These are phyloP conservation scores for Eulithis testata DNA, from an alignment of 2,888 invertebrate species.

Conservation along the genomic window DNA sequence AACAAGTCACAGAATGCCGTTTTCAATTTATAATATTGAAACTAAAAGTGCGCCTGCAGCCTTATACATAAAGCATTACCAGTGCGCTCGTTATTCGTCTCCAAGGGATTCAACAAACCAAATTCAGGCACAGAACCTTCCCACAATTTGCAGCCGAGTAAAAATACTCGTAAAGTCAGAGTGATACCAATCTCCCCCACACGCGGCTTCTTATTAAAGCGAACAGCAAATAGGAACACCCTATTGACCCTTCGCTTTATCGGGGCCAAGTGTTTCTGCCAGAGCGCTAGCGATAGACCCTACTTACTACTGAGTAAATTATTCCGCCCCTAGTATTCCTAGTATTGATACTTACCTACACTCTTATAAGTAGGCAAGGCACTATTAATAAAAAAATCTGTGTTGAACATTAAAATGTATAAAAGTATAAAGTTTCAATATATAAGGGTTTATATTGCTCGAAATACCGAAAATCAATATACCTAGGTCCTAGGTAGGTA, in stretches of 20 bases:
- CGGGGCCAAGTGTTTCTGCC: conserved; percentile 44
- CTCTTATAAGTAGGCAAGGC: no score
- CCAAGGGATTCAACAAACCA: neutral
- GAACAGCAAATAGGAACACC: conserved; percentile 49
- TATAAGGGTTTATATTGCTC: no score
- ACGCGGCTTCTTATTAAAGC: conserved; percentile 46
- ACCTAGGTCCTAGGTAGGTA: no score
- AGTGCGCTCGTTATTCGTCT: neutral
- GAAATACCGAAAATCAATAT: no score
- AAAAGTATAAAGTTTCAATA: no score
- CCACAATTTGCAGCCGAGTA: conserved; percentile 5
- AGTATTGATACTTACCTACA: no score
- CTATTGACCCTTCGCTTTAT: conserved; percentile 49
- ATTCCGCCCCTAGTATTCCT: neutral
- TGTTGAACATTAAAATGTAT: no score
- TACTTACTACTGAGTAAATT: conserved; percentile 1
- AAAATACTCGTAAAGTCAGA: conserved; percentile 18
- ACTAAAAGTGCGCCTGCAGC: no score
- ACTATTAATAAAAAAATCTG: no score
- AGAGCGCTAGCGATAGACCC: conserved; percentile 7
- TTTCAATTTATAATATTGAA: no score
- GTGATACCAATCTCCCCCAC: conserved; percentile 25
- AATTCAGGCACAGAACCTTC: neutral
- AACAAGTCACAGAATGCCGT: no score
- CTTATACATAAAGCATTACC: no score